Conservation (phyloP, 2,113 vertebrate species). For the Chloroceryle aenea region DNA sequence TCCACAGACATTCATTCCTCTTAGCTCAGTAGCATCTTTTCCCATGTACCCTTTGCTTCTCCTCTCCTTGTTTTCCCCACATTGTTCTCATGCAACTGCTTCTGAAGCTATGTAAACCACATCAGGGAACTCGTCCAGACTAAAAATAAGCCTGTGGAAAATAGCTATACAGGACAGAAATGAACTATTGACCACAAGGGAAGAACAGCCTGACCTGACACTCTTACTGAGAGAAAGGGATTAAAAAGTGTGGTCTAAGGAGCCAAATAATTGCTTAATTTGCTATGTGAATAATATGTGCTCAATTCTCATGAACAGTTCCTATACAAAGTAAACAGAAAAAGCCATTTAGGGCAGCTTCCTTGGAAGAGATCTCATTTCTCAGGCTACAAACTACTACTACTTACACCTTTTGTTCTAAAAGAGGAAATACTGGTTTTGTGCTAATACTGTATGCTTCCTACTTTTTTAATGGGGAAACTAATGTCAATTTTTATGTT, state of each 20-base stretch:
- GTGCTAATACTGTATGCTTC: not conserved
- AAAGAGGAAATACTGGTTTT: not conserved
- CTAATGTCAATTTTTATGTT: not conserved
- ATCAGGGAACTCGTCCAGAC: not conserved
- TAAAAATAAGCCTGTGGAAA: not conserved
- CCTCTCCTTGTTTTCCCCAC: not conserved
- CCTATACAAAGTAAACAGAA: constrained; percentile 12
- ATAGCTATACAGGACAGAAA: not conserved
- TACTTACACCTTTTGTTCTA: not conserved
- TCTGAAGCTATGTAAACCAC: not conserved
- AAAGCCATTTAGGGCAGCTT: not conserved
- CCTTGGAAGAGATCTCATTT: not conserved
- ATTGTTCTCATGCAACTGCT: not conserved
- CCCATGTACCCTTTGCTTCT: not conserved
- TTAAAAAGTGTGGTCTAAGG: not conserved
- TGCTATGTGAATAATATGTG: constrained; percentile 18
- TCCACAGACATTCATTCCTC: not conserved
- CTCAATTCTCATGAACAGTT: constrained; percentile 21
- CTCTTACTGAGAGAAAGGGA: not conserved
- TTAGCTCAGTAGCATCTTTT: not conserved
- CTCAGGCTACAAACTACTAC: not conserved
- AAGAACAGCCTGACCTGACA: not conserved
- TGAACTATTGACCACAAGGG: not conserved
- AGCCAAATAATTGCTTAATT: not conserved
- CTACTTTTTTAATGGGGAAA: not conserved